Evolutionary conservation across 2,113 vertebrate genomes (phyloP).

Genomic region (Callospermophilus lateralis): DNA sequence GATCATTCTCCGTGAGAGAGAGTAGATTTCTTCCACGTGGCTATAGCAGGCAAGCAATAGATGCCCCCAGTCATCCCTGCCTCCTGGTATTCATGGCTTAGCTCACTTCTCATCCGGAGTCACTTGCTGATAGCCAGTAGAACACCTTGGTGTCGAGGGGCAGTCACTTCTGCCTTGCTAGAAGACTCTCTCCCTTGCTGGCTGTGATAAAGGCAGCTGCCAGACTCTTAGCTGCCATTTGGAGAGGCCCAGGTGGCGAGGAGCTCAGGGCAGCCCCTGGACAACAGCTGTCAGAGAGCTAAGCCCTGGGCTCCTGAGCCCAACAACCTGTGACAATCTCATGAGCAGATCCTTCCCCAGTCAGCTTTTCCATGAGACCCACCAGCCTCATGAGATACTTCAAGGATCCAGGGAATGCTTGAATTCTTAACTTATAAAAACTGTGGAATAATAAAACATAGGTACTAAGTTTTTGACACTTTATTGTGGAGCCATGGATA

Average conservation of each 20-base stretch:
- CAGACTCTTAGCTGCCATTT: neutral
- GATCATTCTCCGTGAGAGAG: neutral
- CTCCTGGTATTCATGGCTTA: neutral
- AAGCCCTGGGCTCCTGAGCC: neutral
- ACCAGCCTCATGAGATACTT: neutral
- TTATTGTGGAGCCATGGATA: neutral
- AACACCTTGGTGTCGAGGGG: neutral
- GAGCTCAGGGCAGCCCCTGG: neutral
- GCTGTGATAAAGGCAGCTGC: neutral
- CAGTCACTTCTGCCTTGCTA: neutral
- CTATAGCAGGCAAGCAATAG: neutral
- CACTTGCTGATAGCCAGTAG: neutral
- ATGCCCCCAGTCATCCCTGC: neutral
- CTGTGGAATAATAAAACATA: neutral
- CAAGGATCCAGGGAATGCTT: neutral
- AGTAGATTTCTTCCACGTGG: neutral
- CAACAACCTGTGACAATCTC: neutral
- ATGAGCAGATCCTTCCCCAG: neutral
- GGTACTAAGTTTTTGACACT: neutral
- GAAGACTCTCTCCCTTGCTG: neutral
- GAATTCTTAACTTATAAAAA: neutral
- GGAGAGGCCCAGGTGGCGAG: neutral
- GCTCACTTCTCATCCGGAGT: neutral
- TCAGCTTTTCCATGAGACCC: neutral
- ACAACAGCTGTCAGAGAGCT: neutral